These are phyloP conservation scores for Bubo blakistoni DNA, from an alignment of 2,113 vertebrate species.

Conservation along the genomic window DNA sequence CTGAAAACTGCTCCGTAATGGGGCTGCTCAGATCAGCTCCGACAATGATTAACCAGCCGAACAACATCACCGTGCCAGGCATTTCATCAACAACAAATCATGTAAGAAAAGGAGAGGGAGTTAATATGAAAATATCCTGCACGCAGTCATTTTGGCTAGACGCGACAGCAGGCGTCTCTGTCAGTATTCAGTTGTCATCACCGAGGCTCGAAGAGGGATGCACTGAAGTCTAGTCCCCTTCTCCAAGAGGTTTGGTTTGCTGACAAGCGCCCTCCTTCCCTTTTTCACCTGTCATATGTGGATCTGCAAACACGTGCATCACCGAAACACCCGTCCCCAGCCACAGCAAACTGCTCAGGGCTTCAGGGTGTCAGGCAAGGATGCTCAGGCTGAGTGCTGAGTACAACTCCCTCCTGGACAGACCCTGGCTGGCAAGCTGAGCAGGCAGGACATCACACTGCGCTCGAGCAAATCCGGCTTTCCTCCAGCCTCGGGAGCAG, in stretches of 20 bases:
- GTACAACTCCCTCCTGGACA: fast-evolving
- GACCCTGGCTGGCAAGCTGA: not conserved
- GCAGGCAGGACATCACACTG: fast-evolving
- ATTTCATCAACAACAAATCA: not conserved
- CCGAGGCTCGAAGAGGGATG: not conserved
- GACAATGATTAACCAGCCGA: not conserved
- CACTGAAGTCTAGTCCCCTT: fast-evolving
- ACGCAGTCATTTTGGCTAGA: not conserved
- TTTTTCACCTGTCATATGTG: not conserved
- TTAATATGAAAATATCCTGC: not conserved
- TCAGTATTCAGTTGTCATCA: fast-evolving
- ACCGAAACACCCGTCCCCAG: not conserved
- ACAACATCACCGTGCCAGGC: fast-evolving
- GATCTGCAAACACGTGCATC: not conserved
- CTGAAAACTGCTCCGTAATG: not conserved
- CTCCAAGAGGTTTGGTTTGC: not conserved
- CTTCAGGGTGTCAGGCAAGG: not conserved
- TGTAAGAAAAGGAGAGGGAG: not conserved
- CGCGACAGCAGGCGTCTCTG: not conserved
- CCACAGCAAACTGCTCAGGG: fast-evolving
- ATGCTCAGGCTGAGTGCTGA: not conserved
- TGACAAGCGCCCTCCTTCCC: fast-evolving
- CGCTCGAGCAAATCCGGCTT: not conserved
- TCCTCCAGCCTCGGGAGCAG: not conserved
- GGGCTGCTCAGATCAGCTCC: not conserved